phyloP scores from a whole-genome alignment of 2,888 invertebrate genomes.

The Campoplex nolae region DNA sequence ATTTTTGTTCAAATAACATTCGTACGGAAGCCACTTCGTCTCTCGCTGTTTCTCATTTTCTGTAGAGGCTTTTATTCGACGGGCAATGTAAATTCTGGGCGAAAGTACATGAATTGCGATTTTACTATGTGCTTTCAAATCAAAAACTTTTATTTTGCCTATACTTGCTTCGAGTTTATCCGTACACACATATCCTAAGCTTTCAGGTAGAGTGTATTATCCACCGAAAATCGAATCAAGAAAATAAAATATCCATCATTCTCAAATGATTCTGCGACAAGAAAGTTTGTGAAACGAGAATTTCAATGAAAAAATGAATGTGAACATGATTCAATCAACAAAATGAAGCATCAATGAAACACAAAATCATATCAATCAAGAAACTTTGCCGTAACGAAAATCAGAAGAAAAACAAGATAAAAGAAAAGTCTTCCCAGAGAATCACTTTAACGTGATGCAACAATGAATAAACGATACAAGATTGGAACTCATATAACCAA shows the following conservation, averaged over 20 bases:
- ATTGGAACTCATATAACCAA: constrained; percentile 42
- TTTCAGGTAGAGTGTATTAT: not conserved
- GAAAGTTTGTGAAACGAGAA: not conserved
- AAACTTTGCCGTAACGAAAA: constrained; percentile 25
- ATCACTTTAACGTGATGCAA: constrained; percentile 28
- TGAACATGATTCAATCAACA: not conserved
- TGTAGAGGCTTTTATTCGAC: not conserved
- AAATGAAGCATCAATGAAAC: not conserved
- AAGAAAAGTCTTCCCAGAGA: not conserved
- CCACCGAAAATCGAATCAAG: not conserved
- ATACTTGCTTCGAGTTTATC: not conserved
- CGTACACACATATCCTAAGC: not conserved
- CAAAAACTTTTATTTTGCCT: not conserved
- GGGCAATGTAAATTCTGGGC: not conserved
- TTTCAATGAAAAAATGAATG: not conserved
- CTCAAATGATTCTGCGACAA: not conserved
- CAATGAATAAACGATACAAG: constrained; percentile 37
- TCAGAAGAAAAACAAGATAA: not conserved
- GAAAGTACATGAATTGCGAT: not conserved
- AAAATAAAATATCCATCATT: not conserved
- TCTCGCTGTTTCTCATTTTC: not conserved
- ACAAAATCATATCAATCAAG: constrained; percentile 14
- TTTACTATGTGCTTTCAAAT: not conserved
- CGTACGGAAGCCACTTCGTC: not conserved
- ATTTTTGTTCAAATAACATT: constrained; percentile 22